phyloP scores from a whole-genome alignment of 1,140 invertebrate genomes.

The Drosophila bocki region DNA sequence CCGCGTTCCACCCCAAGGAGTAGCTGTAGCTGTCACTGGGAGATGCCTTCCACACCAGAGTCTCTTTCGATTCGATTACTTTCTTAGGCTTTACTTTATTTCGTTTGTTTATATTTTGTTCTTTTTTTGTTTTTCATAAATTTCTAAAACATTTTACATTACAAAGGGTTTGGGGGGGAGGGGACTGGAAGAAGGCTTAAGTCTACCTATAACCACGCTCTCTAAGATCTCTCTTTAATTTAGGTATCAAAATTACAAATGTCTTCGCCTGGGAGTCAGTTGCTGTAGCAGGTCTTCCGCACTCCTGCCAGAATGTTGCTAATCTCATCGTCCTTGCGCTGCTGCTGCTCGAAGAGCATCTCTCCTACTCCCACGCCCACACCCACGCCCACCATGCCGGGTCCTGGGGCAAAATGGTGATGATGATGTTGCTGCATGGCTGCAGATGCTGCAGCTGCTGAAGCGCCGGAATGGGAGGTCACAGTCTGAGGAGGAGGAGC shows the following conservation, averaged over 20 bases:
- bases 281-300: conserved; percentile 94
- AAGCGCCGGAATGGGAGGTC: conserved; percentile 17
- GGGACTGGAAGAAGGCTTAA: conserved; percentile 35
- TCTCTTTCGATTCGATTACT: conserved; percentile 43
- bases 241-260: conserved; percentile 37
- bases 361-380: conserved; percentile 56
- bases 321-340: conserved; percentile 92
- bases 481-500: conserved; percentile 43
- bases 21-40: background rate
- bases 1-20: conserved; percentile 22
- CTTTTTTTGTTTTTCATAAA: background rate
- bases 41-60: conserved; percentile 21
- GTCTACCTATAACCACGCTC: conserved; percentile 45
- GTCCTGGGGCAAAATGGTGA: conserved; percentile 49
- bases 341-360: conserved; percentile 85
- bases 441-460: conserved; percentile 3
- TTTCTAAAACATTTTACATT: conserved; percentile 38
- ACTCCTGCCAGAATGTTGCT: conserved; percentile 94
- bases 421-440: conserved; percentile 51
- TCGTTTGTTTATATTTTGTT: conserved; percentile 10
- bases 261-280: conserved; percentile 85
- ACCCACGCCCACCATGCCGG: conserved; percentile 53
- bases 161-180: conserved; percentile 6
- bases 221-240: conserved; percentile 6
- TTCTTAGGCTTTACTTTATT: conserved; percentile 43